A percentile compares a stretch with the other conserved stretches of the same genome.
Conservation (phyloP, 37 sponge, comb jelly and placozoan species). For the Aplysina aerophoba region DNA sequence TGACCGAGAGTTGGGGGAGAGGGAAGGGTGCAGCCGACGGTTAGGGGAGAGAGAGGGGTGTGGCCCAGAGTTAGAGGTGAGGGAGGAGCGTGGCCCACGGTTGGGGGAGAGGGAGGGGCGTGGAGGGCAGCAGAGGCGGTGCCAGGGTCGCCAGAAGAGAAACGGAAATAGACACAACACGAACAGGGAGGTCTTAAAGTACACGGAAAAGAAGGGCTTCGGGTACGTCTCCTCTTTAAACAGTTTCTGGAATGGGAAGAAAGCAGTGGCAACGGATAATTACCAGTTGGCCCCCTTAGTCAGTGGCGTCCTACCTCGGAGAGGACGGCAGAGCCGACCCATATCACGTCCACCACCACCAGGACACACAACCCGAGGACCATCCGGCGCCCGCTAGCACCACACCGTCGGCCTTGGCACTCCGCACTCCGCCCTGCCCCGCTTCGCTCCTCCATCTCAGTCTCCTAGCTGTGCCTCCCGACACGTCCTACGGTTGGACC, state of each 20-base stretch:
- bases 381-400: background rate
- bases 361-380: conserved; percentile 56
- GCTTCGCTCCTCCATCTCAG: too few relatives aligned
- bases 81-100: too few relatives aligned
- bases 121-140: conserved; percentile 56
- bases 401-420: too few relatives aligned
- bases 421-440: too few relatives aligned
- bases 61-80: too few relatives aligned
- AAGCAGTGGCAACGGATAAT: background rate
- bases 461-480: too few relatives aligned
- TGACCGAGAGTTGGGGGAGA: too few relatives aligned
- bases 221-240: conserved; percentile 67
- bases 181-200: conserved; percentile 91
- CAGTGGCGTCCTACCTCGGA: conserved; percentile 50
- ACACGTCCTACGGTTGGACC: too few relatives aligned
- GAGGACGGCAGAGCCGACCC: conserved; percentile 80
- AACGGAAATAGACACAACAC: conserved; percentile 78
- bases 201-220: conserved; percentile 86
- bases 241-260: conserved; percentile 49
- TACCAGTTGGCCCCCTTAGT: background rate
- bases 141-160: conserved; percentile 88
- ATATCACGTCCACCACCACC: conserved; percentile 66
- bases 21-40: too few relatives aligned
- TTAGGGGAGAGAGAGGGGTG: too few relatives aligned
- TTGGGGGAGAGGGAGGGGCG: too few relatives aligned